phyloP scores from a whole-genome alignment of 2,888 invertebrate species.

The Euclidia mi region DNA sequence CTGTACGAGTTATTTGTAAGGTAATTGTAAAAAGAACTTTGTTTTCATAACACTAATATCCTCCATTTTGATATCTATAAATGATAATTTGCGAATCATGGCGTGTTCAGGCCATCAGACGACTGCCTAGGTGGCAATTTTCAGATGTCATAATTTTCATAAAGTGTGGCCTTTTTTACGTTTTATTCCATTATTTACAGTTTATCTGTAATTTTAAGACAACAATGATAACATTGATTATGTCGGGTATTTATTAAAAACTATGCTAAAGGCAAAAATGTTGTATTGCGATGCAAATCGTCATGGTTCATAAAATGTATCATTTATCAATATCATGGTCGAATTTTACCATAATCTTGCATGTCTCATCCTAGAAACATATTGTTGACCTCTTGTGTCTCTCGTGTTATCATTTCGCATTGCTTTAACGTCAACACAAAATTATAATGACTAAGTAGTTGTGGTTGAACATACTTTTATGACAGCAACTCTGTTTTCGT shows the following conservation, averaged over 20 bases:
- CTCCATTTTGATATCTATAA: conserved; percentile 21
- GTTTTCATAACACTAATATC: conserved; percentile 24
- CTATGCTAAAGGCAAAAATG: not conserved
- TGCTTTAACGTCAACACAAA: conserved; percentile 6
- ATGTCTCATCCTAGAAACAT: conserved; percentile 4
- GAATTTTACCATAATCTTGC: conserved; percentile 19
- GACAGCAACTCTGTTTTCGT: not conserved
- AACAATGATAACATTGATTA: not conserved
- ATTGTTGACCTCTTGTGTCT: not conserved
- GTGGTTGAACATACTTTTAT: not conserved
- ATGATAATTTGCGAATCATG: conserved; percentile 33
- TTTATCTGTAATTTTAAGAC: conserved; percentile 6
- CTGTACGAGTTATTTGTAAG: conserved; percentile 86
- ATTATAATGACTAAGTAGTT: conserved; percentile 15
- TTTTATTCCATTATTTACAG: conserved; percentile 11
- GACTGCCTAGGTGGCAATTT: conserved; percentile 87
- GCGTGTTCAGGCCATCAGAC: conserved; percentile 50
- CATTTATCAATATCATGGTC: conserved; percentile 22
- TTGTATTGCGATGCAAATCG: conserved; percentile 18
- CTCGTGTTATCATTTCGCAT: conserved; percentile 7
- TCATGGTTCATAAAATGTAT: conserved; percentile 19
- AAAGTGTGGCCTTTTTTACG: conserved; percentile 42
- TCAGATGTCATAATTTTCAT: conserved; percentile 74
- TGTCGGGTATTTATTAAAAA: not conserved
- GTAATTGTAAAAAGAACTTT: conserved; percentile 68